Percentiles rank a stretch among this genome's conserved stretches.
These are phyloP conservation scores for Drosophila leontia DNA, from an alignment of 1,140 invertebrate genomes.

Conservation along the genomic window DNA sequence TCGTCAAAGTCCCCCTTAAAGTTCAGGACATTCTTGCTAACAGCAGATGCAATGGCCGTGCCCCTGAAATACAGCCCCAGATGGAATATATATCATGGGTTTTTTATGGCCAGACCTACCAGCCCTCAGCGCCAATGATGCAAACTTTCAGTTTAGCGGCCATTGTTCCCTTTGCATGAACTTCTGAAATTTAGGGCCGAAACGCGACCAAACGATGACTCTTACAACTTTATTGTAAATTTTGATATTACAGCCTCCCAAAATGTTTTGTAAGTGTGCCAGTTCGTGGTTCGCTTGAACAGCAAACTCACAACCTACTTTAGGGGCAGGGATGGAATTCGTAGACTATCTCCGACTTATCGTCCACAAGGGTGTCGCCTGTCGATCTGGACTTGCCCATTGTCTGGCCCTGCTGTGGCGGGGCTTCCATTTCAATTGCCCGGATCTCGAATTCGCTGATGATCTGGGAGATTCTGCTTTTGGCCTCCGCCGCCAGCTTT, in stretches of 20 bases:
- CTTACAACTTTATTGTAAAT: slow-evolving; percentile 26
- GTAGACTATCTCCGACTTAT: slow-evolving; percentile 43
- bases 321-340: slow-evolving; percentile 49
- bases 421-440: slow-evolving; percentile 64
- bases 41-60: slow-evolving; percentile 64
- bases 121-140: slow-evolving; percentile 69
- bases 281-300: slow-evolving; percentile 5
- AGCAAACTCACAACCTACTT: slow-evolving; percentile 46
- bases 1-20: slow-evolving; percentile 31
- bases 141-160: slow-evolving; percentile 55
- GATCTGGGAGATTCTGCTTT: slow-evolving; percentile 72
- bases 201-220: slow-evolving; percentile 29
- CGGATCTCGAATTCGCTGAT: slow-evolving; percentile 77
- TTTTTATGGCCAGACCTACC: slow-evolving; percentile 42
- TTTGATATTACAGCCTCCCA: slow-evolving; percentile 8
- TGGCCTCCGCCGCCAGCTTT: slow-evolving; percentile 71
- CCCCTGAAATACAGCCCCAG: slow-evolving; percentile 43
- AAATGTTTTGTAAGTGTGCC: slow-evolving; percentile 7
- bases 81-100: background rate
- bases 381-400: background rate
- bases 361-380: slow-evolving; percentile 16
- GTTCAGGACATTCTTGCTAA: slow-evolving; percentile 49
- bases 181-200: slow-evolving; percentile 38
- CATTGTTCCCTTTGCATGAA: slow-evolving; percentile 26
- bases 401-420: slow-evolving; percentile 17